Percentiles rank a stretch among this genome's conserved stretches.
These are phyloP conservation scores for Axis porcinus DNA, from an alignment of 2,113 vertebrate species.

Conservation along the genomic window DNA sequence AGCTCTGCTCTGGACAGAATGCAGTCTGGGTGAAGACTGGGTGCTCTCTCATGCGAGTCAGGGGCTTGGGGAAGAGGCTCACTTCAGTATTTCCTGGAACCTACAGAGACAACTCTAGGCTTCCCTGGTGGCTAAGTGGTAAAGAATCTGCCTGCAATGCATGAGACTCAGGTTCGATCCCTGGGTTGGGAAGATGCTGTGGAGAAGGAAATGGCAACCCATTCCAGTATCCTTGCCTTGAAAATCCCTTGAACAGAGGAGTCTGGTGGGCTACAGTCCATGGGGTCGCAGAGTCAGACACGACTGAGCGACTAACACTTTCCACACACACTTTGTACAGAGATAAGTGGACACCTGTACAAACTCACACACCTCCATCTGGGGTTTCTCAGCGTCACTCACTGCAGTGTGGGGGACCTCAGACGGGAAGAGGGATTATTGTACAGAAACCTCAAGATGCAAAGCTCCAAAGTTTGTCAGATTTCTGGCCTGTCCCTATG, in stretches of 20 bases:
- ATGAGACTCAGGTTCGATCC: background rate
- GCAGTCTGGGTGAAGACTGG: background rate
- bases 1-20: background rate
- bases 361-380: background rate
- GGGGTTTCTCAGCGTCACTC: background rate
- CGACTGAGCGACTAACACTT: background rate
- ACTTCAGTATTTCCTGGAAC: background rate
- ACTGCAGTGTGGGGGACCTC: background rate
- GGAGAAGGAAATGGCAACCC: background rate
- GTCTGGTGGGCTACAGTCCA: background rate
- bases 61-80: background rate
- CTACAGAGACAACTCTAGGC: background rate
- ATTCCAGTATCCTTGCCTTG: background rate
- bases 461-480: background rate
- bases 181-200: background rate
- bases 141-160: background rate
- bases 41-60: background rate
- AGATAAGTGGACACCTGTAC: background rate
- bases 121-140: background rate
- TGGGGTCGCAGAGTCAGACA: fast-evolving
- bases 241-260: background rate
- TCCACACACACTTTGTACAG: background rate
- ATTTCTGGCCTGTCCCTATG: background rate
- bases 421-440: background rate
- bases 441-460: background rate